Conservation (phyloP, 2,888 invertebrate species). For the Cerastoderma edule region DNA sequence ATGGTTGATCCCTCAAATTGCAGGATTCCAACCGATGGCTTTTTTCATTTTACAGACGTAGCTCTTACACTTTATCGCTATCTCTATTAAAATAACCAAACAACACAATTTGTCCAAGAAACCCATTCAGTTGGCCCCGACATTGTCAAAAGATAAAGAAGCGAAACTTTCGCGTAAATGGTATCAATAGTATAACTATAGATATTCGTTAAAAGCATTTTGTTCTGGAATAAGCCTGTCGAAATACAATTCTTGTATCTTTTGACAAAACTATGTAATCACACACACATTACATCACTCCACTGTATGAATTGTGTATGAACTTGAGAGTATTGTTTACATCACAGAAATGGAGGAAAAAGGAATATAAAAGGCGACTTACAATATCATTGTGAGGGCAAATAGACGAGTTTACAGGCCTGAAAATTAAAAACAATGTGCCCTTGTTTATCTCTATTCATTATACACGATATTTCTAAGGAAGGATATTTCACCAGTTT, state of each 20-base stretch:
- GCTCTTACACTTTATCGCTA: no score
- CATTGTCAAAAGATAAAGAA: slow-evolving; percentile 23
- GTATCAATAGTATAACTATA: neutral
- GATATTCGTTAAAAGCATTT: neutral
- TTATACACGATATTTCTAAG: no score
- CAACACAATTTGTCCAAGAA: no score
- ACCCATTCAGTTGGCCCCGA: slow-evolving; percentile 13
- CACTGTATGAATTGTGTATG: neutral
- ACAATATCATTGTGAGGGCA: slow-evolving; percentile 19
- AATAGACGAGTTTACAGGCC: slow-evolving; percentile 22
- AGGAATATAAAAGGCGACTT: slow-evolving; percentile 27
- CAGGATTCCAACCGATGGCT: no score
- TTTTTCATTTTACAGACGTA: no score
- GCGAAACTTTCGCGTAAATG: neutral
- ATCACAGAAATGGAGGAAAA: slow-evolving; percentile 23
- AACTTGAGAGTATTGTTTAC: slow-evolving; percentile 16
- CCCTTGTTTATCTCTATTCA: no score
- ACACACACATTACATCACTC: slow-evolving; percentile 22
- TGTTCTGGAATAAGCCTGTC: no score
- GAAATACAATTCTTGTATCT: slow-evolving; percentile 16
- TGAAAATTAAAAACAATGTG: slow-evolving; percentile 27
- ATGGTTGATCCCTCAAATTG: no score
- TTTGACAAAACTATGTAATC: slow-evolving; percentile 18
- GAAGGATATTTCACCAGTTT: no score
- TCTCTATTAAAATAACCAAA: no score